phyloP scores from a whole-genome alignment of 2,888 invertebrate genomes.

The Calameuta filiformis region DNA sequence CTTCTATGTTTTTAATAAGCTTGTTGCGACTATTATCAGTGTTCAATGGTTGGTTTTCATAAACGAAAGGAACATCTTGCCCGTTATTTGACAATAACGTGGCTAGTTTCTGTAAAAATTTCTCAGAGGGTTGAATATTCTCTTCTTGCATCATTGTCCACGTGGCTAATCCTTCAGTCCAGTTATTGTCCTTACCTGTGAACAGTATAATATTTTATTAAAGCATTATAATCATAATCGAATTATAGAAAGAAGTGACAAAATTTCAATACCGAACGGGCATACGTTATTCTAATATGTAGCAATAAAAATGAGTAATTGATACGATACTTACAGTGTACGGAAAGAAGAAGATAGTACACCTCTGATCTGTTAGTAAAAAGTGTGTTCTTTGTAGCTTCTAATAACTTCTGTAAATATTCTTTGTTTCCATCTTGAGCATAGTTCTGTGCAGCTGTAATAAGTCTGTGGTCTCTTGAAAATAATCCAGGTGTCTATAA shows the following conservation, averaged over 20 bases:
- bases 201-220: neutral
- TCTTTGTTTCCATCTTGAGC: constrained; percentile 74
- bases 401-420: constrained; percentile 80
- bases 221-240: constrained; percentile 1
- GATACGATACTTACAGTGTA: constrained; percentile 57
- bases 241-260: neutral
- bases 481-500: constrained; percentile 79
- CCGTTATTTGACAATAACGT: constrained; percentile 74
- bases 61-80: constrained; percentile 79
- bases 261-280: neutral
- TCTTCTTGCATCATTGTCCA: constrained; percentile 91
- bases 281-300: no score
- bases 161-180: constrained; percentile 79
- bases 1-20: constrained; percentile 4
- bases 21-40: neutral
- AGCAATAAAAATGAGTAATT: neutral
- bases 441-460: constrained; percentile 52
- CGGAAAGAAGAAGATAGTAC: constrained; percentile 61
- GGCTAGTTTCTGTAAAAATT: constrained; percentile 76
- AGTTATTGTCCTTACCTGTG: constrained; percentile 73
- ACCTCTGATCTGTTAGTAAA: constrained; percentile 49
- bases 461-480: constrained; percentile 74
- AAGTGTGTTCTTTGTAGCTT: constrained; percentile 83
- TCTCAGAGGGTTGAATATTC: constrained; percentile 75
- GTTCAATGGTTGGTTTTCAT: constrained; percentile 59